Evolutionary conservation across 2,113 vertebrate genomes (phyloP), one percentile per base, ranked within the genome.

Genomic region (Scatophagus argus): DNA sequence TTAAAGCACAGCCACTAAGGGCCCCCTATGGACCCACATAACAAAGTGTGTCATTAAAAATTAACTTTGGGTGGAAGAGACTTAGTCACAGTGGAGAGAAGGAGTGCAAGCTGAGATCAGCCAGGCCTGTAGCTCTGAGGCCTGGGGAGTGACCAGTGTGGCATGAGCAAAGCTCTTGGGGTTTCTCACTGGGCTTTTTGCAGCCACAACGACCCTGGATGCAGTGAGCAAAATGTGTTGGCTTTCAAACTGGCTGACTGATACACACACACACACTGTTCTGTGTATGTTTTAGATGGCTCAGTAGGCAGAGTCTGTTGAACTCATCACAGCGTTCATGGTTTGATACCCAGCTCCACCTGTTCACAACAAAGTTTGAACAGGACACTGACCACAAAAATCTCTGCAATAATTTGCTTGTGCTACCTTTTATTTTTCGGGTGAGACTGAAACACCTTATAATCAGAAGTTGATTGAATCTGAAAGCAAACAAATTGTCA

Each of bases 21-120:
- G 69, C 77, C 85, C 90, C 91, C 91, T 39, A 36, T 72, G 80
- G 89, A 89, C 84, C 78, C 43, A 89, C 83, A 88, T 88, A 91
- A 92, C 90, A 92, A 90, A 93, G 89, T 90, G 87, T 88, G 87
- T 88, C 91, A 90, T 93, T 91, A 92, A 89, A 93, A 91, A 91
- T 92, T 74, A 81, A 93, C 87, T 91, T 88, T 89, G 75, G 91
- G 72, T 84, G 74, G 84, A 91, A 86, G 86, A 86, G 82, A 84
- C 74, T 89, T 81, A 64, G 82, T 87, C 91, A 90, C 90, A 81
- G 82, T 90, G 88, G 88, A 88, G 77, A 79, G 25, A 44, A 44
- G 60, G 43, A 62, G 78, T 25, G 5, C 59, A 62, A 38, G 69
- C 34, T 36, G 46, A 55, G 82, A 86, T 77, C 81, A 84, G 85